Evolutionary conservation across 2,797 vertebrate genomes (phyloP).

Genomic region (Microchirus variegatus): DNA sequence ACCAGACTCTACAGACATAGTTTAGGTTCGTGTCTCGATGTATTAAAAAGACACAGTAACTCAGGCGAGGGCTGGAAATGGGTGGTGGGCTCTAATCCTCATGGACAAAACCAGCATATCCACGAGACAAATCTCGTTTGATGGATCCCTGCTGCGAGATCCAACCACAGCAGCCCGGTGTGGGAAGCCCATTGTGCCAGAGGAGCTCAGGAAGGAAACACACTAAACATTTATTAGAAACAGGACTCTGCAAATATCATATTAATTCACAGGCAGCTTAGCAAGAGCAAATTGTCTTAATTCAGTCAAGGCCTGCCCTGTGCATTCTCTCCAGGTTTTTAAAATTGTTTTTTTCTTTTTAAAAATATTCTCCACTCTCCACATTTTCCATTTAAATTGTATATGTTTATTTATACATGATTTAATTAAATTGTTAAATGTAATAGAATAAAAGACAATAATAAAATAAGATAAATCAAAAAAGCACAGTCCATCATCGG

Average conservation of each 20-base stretch:
- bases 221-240: conserved; percentile 64
- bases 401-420: neutral
- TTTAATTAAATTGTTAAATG: too few relatives aligned
- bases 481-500: neutral
- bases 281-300: conserved; percentile 58
- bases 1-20: conserved; percentile 22
- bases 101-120: conserved; percentile 72
- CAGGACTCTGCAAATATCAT: conserved; percentile 53
- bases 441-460: too few relatives aligned
- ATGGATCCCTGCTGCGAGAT: conserved; percentile 72
- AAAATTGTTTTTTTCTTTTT: neutral
- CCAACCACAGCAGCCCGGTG: conserved; percentile 58
- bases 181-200: conserved; percentile 67
- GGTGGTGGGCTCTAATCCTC: conserved; percentile 71
- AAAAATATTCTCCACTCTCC: neutral
- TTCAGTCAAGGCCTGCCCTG: conserved; percentile 24
- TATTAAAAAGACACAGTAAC: conserved; percentile 40
- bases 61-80: conserved; percentile 44
- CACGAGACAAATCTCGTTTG: conserved; percentile 80
- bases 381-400: neutral
- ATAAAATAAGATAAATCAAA: neutral
- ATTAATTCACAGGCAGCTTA: conserved; percentile 57
- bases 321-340: conserved; percentile 12
- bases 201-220: conserved; percentile 63
- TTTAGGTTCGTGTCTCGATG: conserved; percentile 11